These are phyloP conservation scores for Drosophila borborema DNA, from an alignment of 2,888 invertebrate genomes.

Conservation along the genomic window DNA sequence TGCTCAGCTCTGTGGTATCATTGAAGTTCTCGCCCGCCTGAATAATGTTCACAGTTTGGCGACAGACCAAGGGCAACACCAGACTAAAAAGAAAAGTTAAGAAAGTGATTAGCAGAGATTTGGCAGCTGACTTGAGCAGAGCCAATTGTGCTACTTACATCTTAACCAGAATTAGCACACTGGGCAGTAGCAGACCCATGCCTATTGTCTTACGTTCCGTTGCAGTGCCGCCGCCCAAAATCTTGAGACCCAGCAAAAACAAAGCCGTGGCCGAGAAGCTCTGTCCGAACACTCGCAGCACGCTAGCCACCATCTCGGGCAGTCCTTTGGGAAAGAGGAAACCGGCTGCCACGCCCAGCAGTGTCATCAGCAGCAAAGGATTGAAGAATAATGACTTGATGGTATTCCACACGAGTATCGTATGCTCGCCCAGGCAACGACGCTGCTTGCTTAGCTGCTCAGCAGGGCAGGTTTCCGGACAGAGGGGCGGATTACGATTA, in stretches of 20 bases:
- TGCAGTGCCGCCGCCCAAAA: slow-evolving; percentile 95
- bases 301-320: slow-evolving; percentile 90
- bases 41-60: slow-evolving; percentile 93
- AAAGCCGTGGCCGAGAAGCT: slow-evolving; percentile 97
- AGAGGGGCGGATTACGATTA: slow-evolving; percentile 69
- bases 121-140: too few species aligned
- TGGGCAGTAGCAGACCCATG: slow-evolving; percentile 92
- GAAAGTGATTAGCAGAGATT: neutral
- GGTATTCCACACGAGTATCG: slow-evolving; percentile 85
- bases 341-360: slow-evolving; percentile 95
- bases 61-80: slow-evolving; percentile 92
- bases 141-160: slow-evolving; percentile 86
- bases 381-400: slow-evolving; percentile 92
- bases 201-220: slow-evolving; percentile 85
- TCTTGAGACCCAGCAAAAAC: slow-evolving; percentile 94
- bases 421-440: slow-evolving; percentile 77
- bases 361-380: slow-evolving; percentile 96
- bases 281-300: slow-evolving; percentile 92
- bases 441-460: slow-evolving; percentile 75
- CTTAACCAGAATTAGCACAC: slow-evolving; percentile 95
- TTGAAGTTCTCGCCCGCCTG: slow-evolving; percentile 89
- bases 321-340: slow-evolving; percentile 91
- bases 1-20: slow-evolving; percentile 93
- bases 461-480: slow-evolving; percentile 80
- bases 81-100: slow-evolving; percentile 86